Evolutionary conservation across 2,888 invertebrate species (phyloP).

Genomic region (Desoria tigrina): DNA sequence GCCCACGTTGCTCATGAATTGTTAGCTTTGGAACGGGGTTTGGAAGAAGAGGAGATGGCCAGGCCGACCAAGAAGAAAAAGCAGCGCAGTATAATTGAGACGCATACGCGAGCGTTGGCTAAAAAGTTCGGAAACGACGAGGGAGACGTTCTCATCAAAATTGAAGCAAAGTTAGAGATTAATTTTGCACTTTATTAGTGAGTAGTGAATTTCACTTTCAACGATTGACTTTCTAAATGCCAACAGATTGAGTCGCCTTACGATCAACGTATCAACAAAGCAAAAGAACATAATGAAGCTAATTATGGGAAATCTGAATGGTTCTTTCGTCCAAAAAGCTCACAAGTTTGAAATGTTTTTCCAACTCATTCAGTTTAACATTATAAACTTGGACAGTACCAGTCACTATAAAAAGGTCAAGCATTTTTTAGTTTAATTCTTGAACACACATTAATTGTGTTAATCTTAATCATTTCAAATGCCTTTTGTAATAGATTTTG

Average conservation of each 20-base stretch:
- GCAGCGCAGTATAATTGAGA: conserved; percentile 22
- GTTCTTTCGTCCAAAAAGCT: conserved; percentile 70
- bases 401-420: conserved; percentile 72
- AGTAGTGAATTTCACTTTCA: too few relatives aligned
- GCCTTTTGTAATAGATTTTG: conserved; percentile 62
- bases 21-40: neutral
- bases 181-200: too few relatives aligned
- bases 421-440: too few relatives aligned
- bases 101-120: conserved; percentile 41
- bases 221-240: conserved; percentile 69
- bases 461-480: neutral
- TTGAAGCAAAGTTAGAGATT: conserved; percentile 74
- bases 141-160: conserved; percentile 68
- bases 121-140: conserved; percentile 43
- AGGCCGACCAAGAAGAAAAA: too few relatives aligned
- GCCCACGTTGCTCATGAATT: conserved; percentile 24
- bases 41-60: neutral
- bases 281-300: conserved; percentile 68
- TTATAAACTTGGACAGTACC: conserved; percentile 73
- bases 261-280: conserved; percentile 59
- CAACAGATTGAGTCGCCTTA: too few relatives aligned
- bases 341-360: conserved; percentile 76
- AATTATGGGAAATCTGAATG: conserved; percentile 67
- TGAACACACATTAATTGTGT: neutral
- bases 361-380: conserved; percentile 70